Conservation (phyloP, 2,113 vertebrate genomes). For the Corythoichthys haematopterus region DNA sequence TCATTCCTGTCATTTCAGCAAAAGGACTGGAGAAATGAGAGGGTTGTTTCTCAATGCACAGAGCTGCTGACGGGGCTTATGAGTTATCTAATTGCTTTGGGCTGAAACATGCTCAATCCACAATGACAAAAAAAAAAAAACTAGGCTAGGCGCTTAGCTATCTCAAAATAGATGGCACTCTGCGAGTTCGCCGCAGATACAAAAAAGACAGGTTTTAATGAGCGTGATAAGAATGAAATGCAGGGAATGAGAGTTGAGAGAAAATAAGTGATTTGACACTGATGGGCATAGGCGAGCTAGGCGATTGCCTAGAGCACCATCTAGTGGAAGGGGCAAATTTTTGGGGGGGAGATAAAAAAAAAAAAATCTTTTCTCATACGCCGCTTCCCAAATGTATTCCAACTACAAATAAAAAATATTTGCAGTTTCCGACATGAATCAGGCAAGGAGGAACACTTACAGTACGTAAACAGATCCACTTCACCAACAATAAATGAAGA, state of each 20-base stretch:
- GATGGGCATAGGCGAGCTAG: background rate
- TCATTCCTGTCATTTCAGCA: slow-evolving; percentile 51
- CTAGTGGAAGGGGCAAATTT: no score
- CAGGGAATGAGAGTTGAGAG: slow-evolving; percentile 12
- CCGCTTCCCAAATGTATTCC: no score
- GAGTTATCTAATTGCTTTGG: slow-evolving; percentile 50
- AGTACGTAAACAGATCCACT: no score
- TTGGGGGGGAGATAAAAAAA: no score
- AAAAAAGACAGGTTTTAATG: slow-evolving; percentile 28
- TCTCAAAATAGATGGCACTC: slow-evolving; percentile 41
- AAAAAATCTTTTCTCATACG: no score
- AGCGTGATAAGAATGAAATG: slow-evolving; percentile 14
- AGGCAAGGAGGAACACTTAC: no score
- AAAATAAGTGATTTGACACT: slow-evolving; percentile 21
- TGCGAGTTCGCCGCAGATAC: slow-evolving; percentile 25
- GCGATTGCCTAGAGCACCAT: no score
- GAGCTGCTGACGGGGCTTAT: slow-evolving; percentile 30
- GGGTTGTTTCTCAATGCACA: slow-evolving; percentile 27
- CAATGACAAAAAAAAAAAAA: slow-evolving; percentile 44
- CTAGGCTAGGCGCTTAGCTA: slow-evolving; percentile 27
- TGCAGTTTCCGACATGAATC: no score
- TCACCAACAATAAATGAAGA: no score
- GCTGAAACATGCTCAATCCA: slow-evolving; percentile 35
- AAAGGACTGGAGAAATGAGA: slow-evolving; percentile 32
- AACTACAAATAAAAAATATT: no score